Evolutionary conservation across 2,888 invertebrate genomes (phyloP).

Genomic region (Andricus quercusramuli): DNA sequence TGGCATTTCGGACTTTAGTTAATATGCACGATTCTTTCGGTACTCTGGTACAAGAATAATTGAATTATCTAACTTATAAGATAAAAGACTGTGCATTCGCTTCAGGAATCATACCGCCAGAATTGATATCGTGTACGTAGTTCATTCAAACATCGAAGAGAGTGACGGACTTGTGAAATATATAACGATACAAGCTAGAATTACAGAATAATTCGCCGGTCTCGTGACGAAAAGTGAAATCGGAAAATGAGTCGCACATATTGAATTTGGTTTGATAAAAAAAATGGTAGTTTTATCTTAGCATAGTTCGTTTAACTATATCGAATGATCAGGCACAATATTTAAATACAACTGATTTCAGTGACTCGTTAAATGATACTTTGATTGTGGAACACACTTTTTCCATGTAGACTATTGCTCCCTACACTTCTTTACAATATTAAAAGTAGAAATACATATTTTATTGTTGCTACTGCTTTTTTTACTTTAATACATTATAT

Average conservation of each 20-base stretch:
- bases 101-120: neutral
- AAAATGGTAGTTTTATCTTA: slow-evolving; percentile 19
- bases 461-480: slow-evolving; percentile 70
- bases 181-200: neutral
- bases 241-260: slow-evolving; percentile 25
- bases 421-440: slow-evolving; percentile 73
- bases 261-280: slow-evolving; percentile 17
- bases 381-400: slow-evolving; percentile 74
- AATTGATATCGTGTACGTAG: slow-evolving; percentile 13
- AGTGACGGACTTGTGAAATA: neutral
- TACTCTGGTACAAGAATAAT: neutral
- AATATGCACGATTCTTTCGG: slow-evolving; percentile 25
- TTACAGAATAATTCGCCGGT: neutral
- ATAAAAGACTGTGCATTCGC: slow-evolving; percentile 3
- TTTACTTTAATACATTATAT: slow-evolving; percentile 64
- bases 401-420: slow-evolving; percentile 68
- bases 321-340: slow-evolving; percentile 64
- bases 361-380: slow-evolving; percentile 62
- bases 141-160: slow-evolving; percentile 11
- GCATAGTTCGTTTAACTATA: slow-evolving; percentile 26
- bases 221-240: neutral
- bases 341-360: slow-evolving; percentile 63
- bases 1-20: slow-evolving; percentile 23
- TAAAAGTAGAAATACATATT: slow-evolving; percentile 78
- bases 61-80: slow-evolving; percentile 14